Conservation (phyloP, 2,888 invertebrate genomes). For the Pyralis farinalis region DNA sequence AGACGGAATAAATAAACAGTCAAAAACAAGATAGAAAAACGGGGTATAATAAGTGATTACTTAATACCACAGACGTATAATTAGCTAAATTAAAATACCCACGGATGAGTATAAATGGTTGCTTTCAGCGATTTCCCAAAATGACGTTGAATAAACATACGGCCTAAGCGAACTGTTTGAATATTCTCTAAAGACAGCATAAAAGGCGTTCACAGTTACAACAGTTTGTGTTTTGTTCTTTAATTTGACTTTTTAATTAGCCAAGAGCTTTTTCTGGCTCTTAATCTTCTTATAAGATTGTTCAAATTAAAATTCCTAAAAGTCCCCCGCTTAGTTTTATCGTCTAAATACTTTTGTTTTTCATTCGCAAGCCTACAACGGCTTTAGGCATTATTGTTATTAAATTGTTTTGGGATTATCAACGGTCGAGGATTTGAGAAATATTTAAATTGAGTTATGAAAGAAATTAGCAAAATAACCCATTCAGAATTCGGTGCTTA, state of each 20-base stretch:
- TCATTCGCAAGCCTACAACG: conserved; percentile 16
- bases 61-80: too few relatives aligned
- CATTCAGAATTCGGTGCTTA: too few relatives aligned
- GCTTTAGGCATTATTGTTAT: conserved; percentile 9
- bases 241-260: conserved; percentile 74
- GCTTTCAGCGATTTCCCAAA: background rate
- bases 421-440: background rate
- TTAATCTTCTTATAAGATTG: conserved; percentile 69
- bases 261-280: conserved; percentile 40
- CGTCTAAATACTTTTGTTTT: conserved; percentile 42
- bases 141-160: background rate
- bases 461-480: too few relatives aligned
- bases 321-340: conserved; percentile 48
- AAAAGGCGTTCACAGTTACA: conserved; percentile 17
- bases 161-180: background rate
- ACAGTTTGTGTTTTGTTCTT: conserved; percentile 41
- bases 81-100: too few relatives aligned
- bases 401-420: conserved; percentile 9
- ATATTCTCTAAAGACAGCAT: conserved; percentile 6
- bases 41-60: too few relatives aligned
- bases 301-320: conserved; percentile 63
- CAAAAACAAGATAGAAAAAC: too few relatives aligned
- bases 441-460: background rate
- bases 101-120: too few relatives aligned
- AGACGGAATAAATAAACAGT: too few relatives aligned